Evolutionary conservation across 1,140 invertebrate genomes (phyloP).

Genomic region (Listronotus bonariensis): DNA sequence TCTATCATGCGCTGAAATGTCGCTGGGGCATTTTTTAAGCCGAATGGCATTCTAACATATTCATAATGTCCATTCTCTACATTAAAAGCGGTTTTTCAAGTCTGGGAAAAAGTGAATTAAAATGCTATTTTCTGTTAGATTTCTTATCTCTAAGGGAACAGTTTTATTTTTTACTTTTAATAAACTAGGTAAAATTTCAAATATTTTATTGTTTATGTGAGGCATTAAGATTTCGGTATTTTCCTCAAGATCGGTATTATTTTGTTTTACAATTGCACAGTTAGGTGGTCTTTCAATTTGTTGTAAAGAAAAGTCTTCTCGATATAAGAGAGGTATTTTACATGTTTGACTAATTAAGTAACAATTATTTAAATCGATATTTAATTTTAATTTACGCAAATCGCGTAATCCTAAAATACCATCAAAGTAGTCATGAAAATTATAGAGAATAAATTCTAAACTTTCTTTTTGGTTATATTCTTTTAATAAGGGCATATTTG

Average conservation of each 20-base stretch:
- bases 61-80: constrained; percentile 50
- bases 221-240: constrained; percentile 13
- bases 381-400: constrained; percentile 31
- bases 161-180: constrained; percentile 9
- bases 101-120: too few relatives aligned
- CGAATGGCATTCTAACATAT: constrained; percentile 56
- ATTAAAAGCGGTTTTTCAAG: constrained; percentile 61
- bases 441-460: constrained; percentile 30
- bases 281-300: constrained; percentile 7
- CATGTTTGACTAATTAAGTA: constrained; percentile 16
- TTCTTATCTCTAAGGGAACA: background rate
- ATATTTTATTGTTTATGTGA: background rate
- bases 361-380: constrained; percentile 34
- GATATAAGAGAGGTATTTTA: constrained; percentile 31
- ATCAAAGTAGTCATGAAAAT: constrained; percentile 43
- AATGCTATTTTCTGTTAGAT: too few relatives aligned
- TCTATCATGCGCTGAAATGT: constrained; percentile 58
- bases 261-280: background rate
- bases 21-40: constrained; percentile 54
- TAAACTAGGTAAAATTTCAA: background rate
- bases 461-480: constrained; percentile 29
- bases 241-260: constrained; percentile 2
- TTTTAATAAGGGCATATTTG: constrained; percentile 26
- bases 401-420: constrained; percentile 38
- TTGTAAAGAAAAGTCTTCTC: constrained; percentile 7